phyloP scores from a whole-genome alignment of 2,113 vertebrate species.

The Thinocorus orbignyianus region DNA sequence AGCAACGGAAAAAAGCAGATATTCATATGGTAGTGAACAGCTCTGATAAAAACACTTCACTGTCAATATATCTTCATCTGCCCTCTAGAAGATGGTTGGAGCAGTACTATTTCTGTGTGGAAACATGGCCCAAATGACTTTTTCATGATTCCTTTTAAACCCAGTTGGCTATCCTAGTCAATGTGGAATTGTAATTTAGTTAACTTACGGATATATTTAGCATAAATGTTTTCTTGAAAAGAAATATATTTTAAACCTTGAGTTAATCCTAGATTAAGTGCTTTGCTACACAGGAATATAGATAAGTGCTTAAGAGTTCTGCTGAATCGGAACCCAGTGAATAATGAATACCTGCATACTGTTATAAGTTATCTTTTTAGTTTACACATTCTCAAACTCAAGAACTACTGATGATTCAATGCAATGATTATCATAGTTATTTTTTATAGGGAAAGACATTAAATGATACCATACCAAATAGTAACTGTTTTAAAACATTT shows the following conservation, averaged over 20 bases:
- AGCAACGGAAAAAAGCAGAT: neutral
- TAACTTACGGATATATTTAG: neutral
- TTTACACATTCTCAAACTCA: neutral
- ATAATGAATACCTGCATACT: neutral
- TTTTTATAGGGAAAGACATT: neutral
- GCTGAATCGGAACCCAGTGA: neutral
- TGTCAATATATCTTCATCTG: neutral
- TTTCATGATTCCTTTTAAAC: neutral
- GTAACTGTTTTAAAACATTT: neutral
- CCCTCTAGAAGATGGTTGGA: neutral
- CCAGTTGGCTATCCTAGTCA: neutral
- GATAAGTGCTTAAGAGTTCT: neutral
- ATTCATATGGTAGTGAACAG: neutral
- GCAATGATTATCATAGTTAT: neutral
- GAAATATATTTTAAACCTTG: neutral
- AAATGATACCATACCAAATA: neutral
- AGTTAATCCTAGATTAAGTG: neutral
- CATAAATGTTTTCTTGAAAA: neutral
- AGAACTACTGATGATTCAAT: neutral
- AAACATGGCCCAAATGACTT: neutral
- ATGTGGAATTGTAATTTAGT: neutral
- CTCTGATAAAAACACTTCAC: neutral
- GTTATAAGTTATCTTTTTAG: neutral
- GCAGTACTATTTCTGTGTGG: neutral
- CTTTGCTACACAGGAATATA: conserved; percentile 4